phyloP scores from a whole-genome alignment of 2,888 invertebrate species.

The Monoplex corrugatus region DNA sequence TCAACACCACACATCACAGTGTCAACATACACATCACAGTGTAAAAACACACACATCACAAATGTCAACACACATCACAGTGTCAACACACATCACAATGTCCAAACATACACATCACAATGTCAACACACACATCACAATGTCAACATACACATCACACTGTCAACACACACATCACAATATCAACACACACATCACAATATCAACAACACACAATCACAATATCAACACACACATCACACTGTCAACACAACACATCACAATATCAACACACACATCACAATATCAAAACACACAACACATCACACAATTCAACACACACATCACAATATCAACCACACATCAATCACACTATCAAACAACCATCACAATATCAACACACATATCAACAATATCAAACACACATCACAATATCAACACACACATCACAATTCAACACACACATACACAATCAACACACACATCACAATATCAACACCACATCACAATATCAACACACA shows the following conservation, averaged over 20 bases:
- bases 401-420: background rate
- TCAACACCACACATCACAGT: background rate
- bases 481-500: too few relatives aligned
- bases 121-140: too few relatives aligned
- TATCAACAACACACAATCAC: too few relatives aligned
- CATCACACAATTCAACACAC: background rate
- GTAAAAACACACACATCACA: background rate
- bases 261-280: constrained; percentile 1
- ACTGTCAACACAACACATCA: background rate
- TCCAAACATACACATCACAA: background rate
- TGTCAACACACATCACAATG: too few relatives aligned
- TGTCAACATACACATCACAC: background rate
- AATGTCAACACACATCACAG: too few relatives aligned
- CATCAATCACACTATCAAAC: too few relatives aligned
- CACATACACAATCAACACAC: background rate
- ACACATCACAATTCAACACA: background rate
- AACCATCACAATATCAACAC: background rate
- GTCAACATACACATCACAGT: background rate
- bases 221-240: too few relatives aligned
- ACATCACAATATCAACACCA: constrained; percentile 1
- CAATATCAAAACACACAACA: too few relatives aligned
- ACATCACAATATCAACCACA: too few relatives aligned
- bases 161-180: background rate
- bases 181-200: background rate
- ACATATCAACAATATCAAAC: background rate